Evolutionary conservation across 2,888 invertebrate species (phyloP), one percentile per base, ranked within the genome.

Genomic region (Seira musarum): DNA sequence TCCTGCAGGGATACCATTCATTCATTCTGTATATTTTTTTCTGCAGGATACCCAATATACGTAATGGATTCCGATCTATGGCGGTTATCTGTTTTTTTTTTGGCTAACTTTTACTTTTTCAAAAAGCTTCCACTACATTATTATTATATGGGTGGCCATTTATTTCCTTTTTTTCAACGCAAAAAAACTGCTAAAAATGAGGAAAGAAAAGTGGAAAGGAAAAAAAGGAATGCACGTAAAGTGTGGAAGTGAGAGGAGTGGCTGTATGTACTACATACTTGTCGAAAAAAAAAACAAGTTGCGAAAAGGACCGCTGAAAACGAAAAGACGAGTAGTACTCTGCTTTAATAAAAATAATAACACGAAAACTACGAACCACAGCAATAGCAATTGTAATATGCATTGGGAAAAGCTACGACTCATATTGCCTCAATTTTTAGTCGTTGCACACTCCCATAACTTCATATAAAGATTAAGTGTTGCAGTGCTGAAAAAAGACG

Each of bases 361-460:
- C 6, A 53, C n/a, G 2, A 2, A 13, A 53, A 15, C n/a, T n/a
- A 30, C 30, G 3, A 30, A 30, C 30, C 30, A 30, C 30, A 30
- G 2, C n/a, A n/a, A 30, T 8, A 30, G 30, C 3, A 30, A 30
- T n/a, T n/a, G n/a, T n/a, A n/a, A n/a, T n/a, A n/a, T 40, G 40
- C 17, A 53, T n/a, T 53, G 17, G 53, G 6, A 53, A n/a, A 17
- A n/a, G 13, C 53, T n/a, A 15, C 15, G 53, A 53, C 6, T 17
- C 15, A 53, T 30, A 30, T 30, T 8, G 17, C 53, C 15, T 53
- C 17, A n/a, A n/a, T 17, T 53, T 13, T 53, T 53, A 53, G n/a
- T 53, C 53, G 17, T 53, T 53, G 53, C 53, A 53, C 53, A 53
- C 53, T 53, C 53, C 53, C 53, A 53, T 53, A 53, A 53, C 53